Evolutionary conservation across 2,113 vertebrate species (phyloP), one percentile per base, ranked within the genome.

Genomic region (Rousettus leschenaultii): DNA sequence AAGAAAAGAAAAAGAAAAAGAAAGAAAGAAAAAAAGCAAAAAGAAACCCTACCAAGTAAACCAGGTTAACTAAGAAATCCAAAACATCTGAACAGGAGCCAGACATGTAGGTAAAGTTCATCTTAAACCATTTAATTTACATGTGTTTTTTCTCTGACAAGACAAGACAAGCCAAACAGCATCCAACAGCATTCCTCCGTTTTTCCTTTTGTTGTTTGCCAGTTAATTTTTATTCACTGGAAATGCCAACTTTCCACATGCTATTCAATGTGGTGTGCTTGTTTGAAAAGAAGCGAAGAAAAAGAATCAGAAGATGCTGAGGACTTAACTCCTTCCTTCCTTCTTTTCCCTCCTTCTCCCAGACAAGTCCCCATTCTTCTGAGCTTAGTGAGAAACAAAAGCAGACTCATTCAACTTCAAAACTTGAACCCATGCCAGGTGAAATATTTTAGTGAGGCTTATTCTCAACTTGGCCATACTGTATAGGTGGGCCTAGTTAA

Each of bases 171-270:
- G 89, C 14, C 97, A 70, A 89, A 92, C 30, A 90, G 66, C 61
- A 94, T 92, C 89, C 30, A 93, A 66, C 80, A 90, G 33, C 94
- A 96, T 93, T 91, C 87, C 80, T 53, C 75, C 0, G 0, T 33
- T 28, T 95, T 87, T 45, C 73, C 45, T 88, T 96, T 75, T 94
- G 65, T 90, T 88, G 8, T 75, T 35, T 94, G 70, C 89, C 95
- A 66, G 51, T 94, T 97, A 24, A 95, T 85, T 33, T 98, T 97
- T 95, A 91, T 61, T 97, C 93, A 77, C n/a, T 93, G 77, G 38
- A 92, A 94, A 68, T 84, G 88, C 79, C 94, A 95, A 33, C 96
- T 98, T 98, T 97, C 96, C 91, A 97, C 96, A 98, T 61, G 63
- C 78, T 96, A 89, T 92, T 97, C 94, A 96, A 9, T 90, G 94